Percentiles rank a stretch among this genome's conserved stretches.
Evolutionary conservation across 1,140 invertebrate genomes (phyloP).

Genomic region (Schlechtendalia chinensis): DNA sequence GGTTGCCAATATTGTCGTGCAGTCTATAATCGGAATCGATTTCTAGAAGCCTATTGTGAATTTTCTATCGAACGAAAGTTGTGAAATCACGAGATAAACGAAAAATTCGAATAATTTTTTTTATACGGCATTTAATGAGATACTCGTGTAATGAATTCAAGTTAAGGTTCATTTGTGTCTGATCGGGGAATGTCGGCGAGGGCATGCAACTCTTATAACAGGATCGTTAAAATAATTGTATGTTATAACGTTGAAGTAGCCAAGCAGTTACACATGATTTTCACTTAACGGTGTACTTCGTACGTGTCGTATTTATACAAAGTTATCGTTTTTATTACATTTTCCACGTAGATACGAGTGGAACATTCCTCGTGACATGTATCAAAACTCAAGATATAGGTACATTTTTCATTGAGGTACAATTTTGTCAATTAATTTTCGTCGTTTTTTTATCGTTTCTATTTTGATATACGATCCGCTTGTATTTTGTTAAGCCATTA

Average conservation of each 20-base stretch:
- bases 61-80: no score
- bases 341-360: neutral
- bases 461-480: neutral
- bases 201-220: neutral
- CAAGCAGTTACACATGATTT: neutral
- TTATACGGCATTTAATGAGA: no score
- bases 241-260: neutral
- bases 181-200: no score
- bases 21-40: no score
- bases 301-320: neutral
- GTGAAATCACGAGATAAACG: no score
- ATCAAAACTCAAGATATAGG: neutral
- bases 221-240: neutral
- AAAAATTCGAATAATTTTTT: no score
- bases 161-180: no score
- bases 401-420: neutral
- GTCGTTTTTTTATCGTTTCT: neutral
- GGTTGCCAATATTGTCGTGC: no score
- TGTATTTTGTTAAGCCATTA: neutral
- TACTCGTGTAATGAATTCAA: no score
- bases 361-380: conserved; percentile 19
- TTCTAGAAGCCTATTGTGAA: no score
- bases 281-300: neutral
- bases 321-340: conserved; percentile 4
- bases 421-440: neutral